A percentile compares a stretch with the other conserved stretches of the same genome.
These are phyloP conservation scores for Catamblyrhynchus diadema DNA, from an alignment of 2,797 vertebrate species.

Conservation along the genomic window DNA sequence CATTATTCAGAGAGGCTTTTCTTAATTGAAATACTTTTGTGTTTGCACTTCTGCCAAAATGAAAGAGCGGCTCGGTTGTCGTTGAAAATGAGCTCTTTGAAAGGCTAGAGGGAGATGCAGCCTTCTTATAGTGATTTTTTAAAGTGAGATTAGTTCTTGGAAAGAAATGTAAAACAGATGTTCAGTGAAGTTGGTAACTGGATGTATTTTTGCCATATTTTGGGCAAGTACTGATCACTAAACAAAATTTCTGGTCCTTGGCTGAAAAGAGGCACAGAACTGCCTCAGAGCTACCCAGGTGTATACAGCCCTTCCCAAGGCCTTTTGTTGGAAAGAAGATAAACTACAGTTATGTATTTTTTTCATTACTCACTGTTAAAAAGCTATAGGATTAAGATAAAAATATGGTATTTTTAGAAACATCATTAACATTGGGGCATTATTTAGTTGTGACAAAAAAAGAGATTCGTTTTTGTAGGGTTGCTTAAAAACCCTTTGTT, in stretches of 20 bases:
- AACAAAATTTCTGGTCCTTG: background rate
- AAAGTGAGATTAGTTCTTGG: background rate
- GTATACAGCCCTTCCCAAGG: background rate
- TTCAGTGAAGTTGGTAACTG: background rate
- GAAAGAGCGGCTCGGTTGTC: background rate
- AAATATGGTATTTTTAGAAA: background rate
- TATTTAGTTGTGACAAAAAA: background rate
- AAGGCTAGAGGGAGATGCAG: background rate
- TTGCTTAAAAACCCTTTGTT: background rate
- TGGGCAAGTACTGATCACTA: background rate
- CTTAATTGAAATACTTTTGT: background rate
- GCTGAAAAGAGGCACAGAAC: background rate
- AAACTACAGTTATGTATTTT: background rate
- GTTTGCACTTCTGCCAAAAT: background rate
- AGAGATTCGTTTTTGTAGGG: accelerated
- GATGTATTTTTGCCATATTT: background rate
- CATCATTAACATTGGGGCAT: background rate
- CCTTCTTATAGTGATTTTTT: background rate
- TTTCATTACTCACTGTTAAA: background rate
- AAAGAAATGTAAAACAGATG: background rate
- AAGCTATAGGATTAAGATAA: background rate
- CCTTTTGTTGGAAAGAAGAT: background rate
- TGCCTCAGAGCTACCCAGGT: background rate
- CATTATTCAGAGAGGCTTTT: background rate
- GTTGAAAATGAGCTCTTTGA: background rate